Base-by-base conservation (phyloP, 2,797 vertebrate species). In the Microctenopoma stevenorrisi region DNA sequence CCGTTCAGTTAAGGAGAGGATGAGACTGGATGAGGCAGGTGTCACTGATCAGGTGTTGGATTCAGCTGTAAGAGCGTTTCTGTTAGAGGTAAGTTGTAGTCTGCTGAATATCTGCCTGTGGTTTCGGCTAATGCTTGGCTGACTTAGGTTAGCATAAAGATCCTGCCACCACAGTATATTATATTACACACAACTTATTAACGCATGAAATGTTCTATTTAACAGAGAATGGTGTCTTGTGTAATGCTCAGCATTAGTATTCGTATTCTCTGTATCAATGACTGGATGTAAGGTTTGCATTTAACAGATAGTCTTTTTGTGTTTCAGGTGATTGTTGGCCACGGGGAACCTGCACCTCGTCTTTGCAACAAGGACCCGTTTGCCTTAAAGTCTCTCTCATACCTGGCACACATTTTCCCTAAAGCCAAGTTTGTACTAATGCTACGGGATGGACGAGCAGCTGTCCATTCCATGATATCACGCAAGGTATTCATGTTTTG, bases 301-400 rank as follows among this genome's bases (percentile, higher is more conserved):
- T 35, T 35, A 35, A 35, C 33, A 35, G 33, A 35, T 35, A 16
- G 7, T 9, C 7, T 48, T 43, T 64, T 5, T 68, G 28, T 66
- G 30, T 63, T 74, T 14, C 74, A 93, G 92, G 88, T 93, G 64
- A 93, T 93, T 13, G 82, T 92, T 0, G 92, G 92, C 22, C 97
- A 98, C 0, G 96, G 97, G 13, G 97, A 98, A 74, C 96, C 96
- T 2, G 96, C 97, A 0, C 94, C 94, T 0, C 97, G 96, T 40
- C 84, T 98, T 49, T 98, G 97, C 70, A 98, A 98, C 92, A 98
- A 98, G 88, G 97, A 98, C 66, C 97, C 97, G 0, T 98, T 98
- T 9, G 95, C 97, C 58, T 85, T 98, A 44, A 98, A 98, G 90
- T 98, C 96, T 56, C 88, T 98, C 5, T 94, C 95, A 16, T 98